These are phyloP conservation scores for Steinernema carpocapsae DNA, from an alignment of 2,888 invertebrate genomes.

Conservation along the genomic window DNA sequence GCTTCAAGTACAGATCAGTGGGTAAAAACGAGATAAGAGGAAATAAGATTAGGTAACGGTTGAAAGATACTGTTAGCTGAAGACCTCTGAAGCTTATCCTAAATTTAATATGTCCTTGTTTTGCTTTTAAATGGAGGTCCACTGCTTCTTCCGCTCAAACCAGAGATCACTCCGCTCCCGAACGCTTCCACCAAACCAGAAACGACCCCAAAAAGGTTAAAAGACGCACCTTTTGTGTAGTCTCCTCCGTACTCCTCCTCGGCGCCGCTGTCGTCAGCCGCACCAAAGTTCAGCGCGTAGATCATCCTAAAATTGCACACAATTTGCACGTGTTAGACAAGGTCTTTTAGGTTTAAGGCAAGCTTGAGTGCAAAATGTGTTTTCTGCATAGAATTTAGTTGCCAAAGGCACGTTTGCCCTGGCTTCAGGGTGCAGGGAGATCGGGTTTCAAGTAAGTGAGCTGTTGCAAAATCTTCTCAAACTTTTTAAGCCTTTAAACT, in stretches of 20 bases:
- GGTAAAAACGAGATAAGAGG: no score
- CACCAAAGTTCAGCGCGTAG: slow-evolving; percentile 21
- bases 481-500: no score
- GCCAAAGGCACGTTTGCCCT: no score
- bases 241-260: background rate
- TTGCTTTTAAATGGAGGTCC: background rate
- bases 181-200: background rate
- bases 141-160: background rate
- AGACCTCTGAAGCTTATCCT: no score
- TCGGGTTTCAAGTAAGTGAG: no score
- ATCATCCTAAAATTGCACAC: slow-evolving; percentile 30
- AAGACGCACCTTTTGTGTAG: background rate
- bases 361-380: slow-evolving; percentile 10
- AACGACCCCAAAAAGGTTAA: background rate
- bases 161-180: background rate
- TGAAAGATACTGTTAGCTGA: no score
- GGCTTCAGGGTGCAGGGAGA: no score
- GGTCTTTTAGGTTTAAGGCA: background rate
- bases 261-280: background rate
- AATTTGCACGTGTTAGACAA: slow-evolving; percentile 24
- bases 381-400: no score
- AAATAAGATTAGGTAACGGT: no score
- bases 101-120: background rate
- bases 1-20: no score
- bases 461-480: no score